These are phyloP conservation scores for Picathartes gymnocephalus DNA, from an alignment of 2,113 vertebrate genomes.

Conservation along the genomic window DNA sequence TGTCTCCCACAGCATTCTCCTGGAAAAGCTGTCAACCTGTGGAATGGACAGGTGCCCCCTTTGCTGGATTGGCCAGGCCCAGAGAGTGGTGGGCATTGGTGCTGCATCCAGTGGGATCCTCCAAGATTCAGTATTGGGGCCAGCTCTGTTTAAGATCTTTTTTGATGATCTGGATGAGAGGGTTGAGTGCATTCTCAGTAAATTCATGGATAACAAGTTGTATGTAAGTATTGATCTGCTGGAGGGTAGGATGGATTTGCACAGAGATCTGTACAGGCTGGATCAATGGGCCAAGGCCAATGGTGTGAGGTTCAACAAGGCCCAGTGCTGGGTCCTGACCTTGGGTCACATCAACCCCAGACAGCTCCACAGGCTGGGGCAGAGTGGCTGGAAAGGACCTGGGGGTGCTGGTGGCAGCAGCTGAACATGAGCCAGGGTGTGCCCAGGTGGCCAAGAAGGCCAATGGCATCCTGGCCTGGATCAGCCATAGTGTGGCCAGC, in stretches of 20 bases:
- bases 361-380: accelerated
- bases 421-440: neutral
- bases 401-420: neutral
- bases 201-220: neutral
- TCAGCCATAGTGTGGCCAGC: neutral
- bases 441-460: neutral
- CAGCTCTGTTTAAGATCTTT: neutral
- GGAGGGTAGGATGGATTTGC: neutral
- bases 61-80: neutral
- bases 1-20: neutral
- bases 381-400: neutral
- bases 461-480: neutral
- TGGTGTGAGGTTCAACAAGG: neutral
- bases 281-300: neutral
- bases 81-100: neutral
- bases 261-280: neutral
- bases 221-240: neutral
- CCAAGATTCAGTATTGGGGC: too few relatives aligned
- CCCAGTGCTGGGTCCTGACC: accelerated
- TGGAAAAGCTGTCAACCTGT: too few relatives aligned
- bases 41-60: neutral
- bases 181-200: neutral
- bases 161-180: neutral
- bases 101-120: neutral
- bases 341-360: neutral